Percentiles rank a stretch among this genome's conserved stretches.
Evolutionary conservation across 2,113 vertebrate species (phyloP).

Genomic region (Chionomys nivalis): DNA sequence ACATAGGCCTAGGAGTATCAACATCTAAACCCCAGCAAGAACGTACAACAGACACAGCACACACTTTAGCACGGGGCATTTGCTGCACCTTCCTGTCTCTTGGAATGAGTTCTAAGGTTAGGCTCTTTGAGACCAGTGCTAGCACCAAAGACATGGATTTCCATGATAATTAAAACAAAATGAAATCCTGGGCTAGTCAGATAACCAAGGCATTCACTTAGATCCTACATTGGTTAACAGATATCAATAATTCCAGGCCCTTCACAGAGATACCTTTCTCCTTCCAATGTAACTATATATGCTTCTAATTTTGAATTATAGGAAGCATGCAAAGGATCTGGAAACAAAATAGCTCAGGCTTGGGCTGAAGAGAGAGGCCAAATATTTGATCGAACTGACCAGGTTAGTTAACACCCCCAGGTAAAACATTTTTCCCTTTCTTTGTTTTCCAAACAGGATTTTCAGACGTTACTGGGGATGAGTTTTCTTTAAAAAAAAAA

Average conservation of each 20-base stretch:
- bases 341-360: not conserved
- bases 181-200: not conserved
- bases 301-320: not conserved
- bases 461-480: not conserved
- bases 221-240: not conserved
- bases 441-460: constrained; percentile 9
- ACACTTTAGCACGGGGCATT: not conserved
- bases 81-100: not conserved
- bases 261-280: not conserved
- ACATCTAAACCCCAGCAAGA: not conserved
- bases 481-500: not conserved
- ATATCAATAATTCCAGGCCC: not conserved
- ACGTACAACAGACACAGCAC: not conserved
- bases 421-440: not conserved
- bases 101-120: not conserved
- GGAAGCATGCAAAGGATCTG: not conserved
- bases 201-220: not conserved
- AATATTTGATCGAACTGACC: not conserved
- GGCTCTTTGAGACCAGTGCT: not conserved
- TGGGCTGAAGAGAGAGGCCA: not conserved
- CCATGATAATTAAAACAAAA: not conserved
- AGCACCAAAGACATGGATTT: not conserved
- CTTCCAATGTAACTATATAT: not conserved
- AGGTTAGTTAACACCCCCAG: not conserved
- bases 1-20: not conserved